phyloP scores from a whole-genome alignment of 23 tunicate genomes.

The Ciona savignyi region DNA sequence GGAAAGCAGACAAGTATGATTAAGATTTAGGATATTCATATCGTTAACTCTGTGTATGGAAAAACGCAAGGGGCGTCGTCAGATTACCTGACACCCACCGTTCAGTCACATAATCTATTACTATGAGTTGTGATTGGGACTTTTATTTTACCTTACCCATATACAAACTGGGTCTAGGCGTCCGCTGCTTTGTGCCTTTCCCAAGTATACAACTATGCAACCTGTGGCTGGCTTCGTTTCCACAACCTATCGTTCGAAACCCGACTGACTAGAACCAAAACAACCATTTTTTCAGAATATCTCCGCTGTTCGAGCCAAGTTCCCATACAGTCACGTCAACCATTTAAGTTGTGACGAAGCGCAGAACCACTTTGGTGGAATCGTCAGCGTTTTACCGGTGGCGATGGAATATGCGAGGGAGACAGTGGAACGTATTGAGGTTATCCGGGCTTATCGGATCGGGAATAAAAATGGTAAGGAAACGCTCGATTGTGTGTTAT shows the following conservation, averaged over 20 bases:
- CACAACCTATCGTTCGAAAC: too few relatives aligned
- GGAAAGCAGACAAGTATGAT: constrained; percentile 53
- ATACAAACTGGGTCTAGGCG: too few relatives aligned
- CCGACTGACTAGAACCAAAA: too few relatives aligned
- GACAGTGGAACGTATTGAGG: constrained; percentile 55
- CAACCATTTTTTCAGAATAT: constrained; percentile 62
- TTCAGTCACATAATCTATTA: neutral
- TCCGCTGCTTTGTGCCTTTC: too few relatives aligned
- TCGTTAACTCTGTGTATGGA: neutral
- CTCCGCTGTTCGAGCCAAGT: constrained; percentile 31
- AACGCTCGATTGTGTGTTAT: too few relatives aligned
- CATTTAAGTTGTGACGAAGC: constrained; percentile 85
- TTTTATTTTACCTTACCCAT: too few relatives aligned
- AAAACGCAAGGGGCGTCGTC: too few relatives aligned
- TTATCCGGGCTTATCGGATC: constrained; percentile 53
- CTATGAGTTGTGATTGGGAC: too few relatives aligned
- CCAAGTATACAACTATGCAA: too few relatives aligned
- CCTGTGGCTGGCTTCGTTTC: too few relatives aligned
- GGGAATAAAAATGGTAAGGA: neutral
- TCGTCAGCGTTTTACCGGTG: constrained; percentile 73
- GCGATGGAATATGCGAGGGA: constrained; percentile 79
- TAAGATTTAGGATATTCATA: neutral
- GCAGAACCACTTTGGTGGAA: constrained; percentile 78
- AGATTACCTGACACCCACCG: neutral
- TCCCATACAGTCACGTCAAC: constrained; percentile 58